Conservation (phyloP, 2,113 vertebrate species). For the Regulus satrapa region DNA sequence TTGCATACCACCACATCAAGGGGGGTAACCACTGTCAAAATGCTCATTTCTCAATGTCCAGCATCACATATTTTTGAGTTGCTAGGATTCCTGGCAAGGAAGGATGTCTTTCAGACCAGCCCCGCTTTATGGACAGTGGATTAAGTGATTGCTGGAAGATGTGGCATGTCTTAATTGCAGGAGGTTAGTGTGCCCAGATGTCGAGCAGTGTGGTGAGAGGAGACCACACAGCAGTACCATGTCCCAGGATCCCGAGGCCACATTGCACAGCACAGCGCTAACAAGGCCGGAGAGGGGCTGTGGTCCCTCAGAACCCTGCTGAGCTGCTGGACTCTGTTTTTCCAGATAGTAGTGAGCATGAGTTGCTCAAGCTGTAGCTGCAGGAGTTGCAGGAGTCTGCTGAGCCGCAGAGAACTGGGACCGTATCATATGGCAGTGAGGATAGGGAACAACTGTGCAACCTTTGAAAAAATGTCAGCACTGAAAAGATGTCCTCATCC, state of each 20-base stretch:
- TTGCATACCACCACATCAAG: not conserved
- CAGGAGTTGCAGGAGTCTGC: not conserved
- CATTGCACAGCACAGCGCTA: not conserved
- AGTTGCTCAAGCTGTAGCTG: not conserved
- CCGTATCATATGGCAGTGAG: not conserved
- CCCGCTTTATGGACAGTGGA: not conserved
- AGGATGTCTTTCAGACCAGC: not conserved
- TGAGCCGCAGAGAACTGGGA: not conserved
- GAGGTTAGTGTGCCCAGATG: not conserved
- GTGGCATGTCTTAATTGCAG: not conserved
- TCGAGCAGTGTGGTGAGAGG: fast-evolving
- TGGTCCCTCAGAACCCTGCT: not conserved
- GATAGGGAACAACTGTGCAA: not conserved
- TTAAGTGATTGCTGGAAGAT: not conserved
- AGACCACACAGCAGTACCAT: not conserved
- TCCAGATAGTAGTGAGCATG: not conserved
- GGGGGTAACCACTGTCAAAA: not conserved
- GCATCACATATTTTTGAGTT: not conserved
- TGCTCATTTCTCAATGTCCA: not conserved
- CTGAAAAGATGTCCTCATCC: not conserved
- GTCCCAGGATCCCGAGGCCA: fast-evolving
- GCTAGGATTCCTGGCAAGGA: not conserved
- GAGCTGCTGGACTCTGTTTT: not conserved
- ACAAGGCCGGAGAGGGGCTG: not conserved
- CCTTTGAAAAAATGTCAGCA: not conserved